phyloP scores from a whole-genome alignment of 1,140 invertebrate genomes.

The Ips nitidus region DNA sequence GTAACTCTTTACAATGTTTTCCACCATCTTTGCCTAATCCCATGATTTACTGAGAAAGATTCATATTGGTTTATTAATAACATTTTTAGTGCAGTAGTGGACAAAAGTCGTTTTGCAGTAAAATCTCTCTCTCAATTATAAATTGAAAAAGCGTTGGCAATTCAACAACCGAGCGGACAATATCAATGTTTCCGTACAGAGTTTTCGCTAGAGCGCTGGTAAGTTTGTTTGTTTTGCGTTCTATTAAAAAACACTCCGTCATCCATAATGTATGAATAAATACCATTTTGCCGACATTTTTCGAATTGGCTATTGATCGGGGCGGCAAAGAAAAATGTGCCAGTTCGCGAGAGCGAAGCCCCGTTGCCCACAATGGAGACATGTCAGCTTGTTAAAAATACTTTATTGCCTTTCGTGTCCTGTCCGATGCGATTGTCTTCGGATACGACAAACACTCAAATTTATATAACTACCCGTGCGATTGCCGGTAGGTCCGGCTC shows the following conservation, averaged over 20 bases:
- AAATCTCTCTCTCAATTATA: no score
- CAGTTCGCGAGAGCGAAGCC: neutral
- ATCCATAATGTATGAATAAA: constrained; percentile 26
- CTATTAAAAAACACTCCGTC: constrained; percentile 3
- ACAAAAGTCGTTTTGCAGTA: no score
- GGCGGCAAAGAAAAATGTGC: constrained; percentile 12
- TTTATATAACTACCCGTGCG: constrained; percentile 28
- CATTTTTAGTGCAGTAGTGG: no score
- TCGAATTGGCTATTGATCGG: constrained; percentile 22
- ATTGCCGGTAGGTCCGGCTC: constrained; percentile 21
- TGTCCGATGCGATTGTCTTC: constrained; percentile 32
- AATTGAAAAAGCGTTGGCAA: no score
- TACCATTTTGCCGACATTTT: constrained; percentile 21
- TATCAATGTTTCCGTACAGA: no score
- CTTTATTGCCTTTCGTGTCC: constrained; percentile 34
- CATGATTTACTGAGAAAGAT: no score
- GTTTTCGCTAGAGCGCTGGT: no score
- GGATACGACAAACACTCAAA: constrained; percentile 33
- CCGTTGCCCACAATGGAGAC: constrained; percentile 31
- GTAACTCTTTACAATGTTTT: no score
- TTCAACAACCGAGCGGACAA: no score
- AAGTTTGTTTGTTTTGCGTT: neutral
- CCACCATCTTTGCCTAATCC: no score
- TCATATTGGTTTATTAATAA: no score
- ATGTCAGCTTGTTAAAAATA: constrained; percentile 41